A percentile compares a stretch with the other conserved stretches of the same genome.
phyloP scores from a whole-genome alignment of 2,888 invertebrate species.

The Enchytraeus crypticus region DNA sequence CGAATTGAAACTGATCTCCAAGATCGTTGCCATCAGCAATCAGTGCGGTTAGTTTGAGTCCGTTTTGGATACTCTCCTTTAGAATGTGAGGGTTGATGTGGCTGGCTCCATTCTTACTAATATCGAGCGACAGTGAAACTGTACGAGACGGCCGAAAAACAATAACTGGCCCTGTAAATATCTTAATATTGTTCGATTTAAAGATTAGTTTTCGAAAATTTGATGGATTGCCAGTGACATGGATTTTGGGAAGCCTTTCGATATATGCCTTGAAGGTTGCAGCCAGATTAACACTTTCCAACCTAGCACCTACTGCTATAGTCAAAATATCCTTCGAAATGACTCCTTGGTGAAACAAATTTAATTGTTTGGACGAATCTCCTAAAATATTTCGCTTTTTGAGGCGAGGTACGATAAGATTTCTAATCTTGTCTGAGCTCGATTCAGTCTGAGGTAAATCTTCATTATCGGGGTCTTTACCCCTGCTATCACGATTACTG shows the following conservation, averaged over 20 bases:
- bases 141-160: neutral
- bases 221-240: neutral
- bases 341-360: too few relatives aligned
- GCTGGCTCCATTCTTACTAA: neutral
- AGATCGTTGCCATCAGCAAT: neutral
- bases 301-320: too few relatives aligned
- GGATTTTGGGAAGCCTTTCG: neutral
- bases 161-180: neutral
- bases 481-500: too few relatives aligned
- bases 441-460: too few relatives aligned
- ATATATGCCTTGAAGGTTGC: neutral
- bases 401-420: too few relatives aligned
- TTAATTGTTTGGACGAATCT: too few relatives aligned
- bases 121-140: neutral
- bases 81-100: neutral
- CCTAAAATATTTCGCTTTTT: too few relatives aligned
- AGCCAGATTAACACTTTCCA: neutral
- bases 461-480: too few relatives aligned
- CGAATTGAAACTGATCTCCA: neutral
- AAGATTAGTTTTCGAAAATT: neutral
- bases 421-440: too few relatives aligned
- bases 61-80: neutral
- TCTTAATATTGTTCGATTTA: neutral
- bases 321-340: too few relatives aligned
- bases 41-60: neutral